phyloP scores from a whole-genome alignment of 2,797 vertebrate species.

The Enteromius paludinosus region DNA sequence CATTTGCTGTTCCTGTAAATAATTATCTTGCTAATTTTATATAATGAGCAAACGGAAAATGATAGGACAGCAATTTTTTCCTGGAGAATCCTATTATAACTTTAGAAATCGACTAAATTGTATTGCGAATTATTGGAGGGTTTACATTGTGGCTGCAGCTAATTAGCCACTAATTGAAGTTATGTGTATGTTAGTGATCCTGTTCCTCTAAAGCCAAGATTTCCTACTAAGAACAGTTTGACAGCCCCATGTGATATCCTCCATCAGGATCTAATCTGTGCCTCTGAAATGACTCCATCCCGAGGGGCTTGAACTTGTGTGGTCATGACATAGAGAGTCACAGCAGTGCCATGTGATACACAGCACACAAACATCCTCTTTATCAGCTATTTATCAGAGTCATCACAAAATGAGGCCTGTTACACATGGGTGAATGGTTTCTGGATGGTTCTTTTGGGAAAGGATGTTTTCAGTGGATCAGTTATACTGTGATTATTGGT shows the following conservation, averaged over 20 bases:
- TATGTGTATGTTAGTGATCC: background rate
- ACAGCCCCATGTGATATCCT: constrained; percentile 5
- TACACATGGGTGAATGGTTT: constrained; percentile 7
- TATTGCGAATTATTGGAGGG: background rate
- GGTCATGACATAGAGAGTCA: constrained; percentile 42
- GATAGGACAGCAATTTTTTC: background rate
- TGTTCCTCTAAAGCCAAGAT: background rate
- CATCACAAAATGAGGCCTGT: background rate
- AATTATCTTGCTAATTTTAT: background rate
- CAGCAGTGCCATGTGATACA: constrained; percentile 42
- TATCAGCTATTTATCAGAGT: constrained; percentile 20
- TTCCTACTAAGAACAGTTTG: background rate
- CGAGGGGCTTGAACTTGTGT: constrained; percentile 28
- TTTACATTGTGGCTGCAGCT: background rate
- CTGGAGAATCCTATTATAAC: background rate
- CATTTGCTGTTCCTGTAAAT: background rate
- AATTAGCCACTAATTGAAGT: background rate
- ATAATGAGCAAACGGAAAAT: background rate
- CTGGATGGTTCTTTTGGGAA: constrained; percentile 13
- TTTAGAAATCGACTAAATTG: background rate
- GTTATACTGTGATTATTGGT: constrained; percentile 13
- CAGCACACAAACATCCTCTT: constrained; percentile 38
- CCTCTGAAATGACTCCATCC: constrained; percentile 21
- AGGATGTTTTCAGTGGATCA: constrained; percentile 11
- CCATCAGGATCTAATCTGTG: constrained; percentile 22